These are phyloP conservation scores for Lasioglossum marginatum DNA, from an alignment of 2,888 invertebrate species.

Conservation along the genomic window DNA sequence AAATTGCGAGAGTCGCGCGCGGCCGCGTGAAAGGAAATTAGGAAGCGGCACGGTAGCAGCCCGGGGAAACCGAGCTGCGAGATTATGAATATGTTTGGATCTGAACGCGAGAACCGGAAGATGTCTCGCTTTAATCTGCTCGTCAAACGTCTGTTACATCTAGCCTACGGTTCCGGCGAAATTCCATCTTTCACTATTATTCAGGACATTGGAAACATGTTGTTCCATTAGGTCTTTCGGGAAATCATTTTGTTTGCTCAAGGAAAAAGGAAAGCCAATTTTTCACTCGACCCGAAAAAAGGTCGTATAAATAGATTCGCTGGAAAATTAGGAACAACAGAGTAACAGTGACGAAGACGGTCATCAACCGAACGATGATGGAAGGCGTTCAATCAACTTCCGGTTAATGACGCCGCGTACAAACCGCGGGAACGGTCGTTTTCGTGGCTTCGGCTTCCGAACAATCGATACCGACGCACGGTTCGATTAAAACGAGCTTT, in stretches of 20 bases:
- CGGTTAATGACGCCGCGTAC: no score
- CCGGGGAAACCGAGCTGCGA: background rate
- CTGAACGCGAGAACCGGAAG: background rate
- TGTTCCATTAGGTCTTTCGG: background rate
- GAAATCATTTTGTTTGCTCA: no score
- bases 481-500: constrained; percentile 13
- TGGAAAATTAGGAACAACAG: background rate
- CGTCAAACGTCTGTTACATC: background rate
- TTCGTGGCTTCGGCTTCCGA: background rate
- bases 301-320: background rate
- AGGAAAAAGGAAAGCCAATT: no score
- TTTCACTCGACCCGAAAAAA: background rate
- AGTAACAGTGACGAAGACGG: no score
- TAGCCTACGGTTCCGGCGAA: background rate
- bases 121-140: background rate
- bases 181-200: background rate
- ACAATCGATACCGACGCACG: constrained; percentile 11
- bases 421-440: background rate
- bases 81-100: background rate
- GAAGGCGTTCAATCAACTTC: constrained; percentile 16
- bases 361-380: background rate
- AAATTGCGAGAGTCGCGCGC: constrained; percentile 22
- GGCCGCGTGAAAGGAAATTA: constrained; percentile 37
- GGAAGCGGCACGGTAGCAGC: background rate
- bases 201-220: no score